phyloP scores from a whole-genome alignment of 2,113 vertebrate genomes.

The Onychorhynchus coronatus region DNA sequence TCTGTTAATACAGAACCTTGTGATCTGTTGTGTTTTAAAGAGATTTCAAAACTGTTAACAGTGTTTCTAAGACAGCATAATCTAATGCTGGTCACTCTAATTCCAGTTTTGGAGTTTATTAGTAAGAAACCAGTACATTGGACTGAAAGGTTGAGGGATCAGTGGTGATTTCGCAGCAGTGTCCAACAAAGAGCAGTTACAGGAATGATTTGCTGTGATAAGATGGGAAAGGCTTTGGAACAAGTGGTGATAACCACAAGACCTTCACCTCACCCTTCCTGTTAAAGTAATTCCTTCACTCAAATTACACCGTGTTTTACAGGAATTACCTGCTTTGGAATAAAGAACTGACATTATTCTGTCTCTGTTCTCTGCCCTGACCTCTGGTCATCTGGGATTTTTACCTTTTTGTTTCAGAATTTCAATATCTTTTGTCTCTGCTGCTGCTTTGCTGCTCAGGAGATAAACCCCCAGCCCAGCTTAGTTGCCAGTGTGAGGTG shows the following conservation, averaged over 20 bases:
- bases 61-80: background rate
- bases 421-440: background rate
- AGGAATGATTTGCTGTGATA: background rate
- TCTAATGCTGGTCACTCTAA: background rate
- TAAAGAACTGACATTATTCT: background rate
- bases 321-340: background rate
- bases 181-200: background rate
- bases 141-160: background rate
- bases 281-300: background rate
- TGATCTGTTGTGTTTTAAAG: background rate
- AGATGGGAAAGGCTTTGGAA: background rate
- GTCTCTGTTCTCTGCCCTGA: background rate
- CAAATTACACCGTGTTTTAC: background rate
- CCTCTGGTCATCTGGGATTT: background rate
- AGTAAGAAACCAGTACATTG: background rate
- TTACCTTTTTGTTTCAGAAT: background rate
- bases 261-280: background rate
- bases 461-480: background rate
- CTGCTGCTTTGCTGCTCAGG: background rate
- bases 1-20: background rate
- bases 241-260: background rate
- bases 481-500: background rate
- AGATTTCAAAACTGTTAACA: background rate
- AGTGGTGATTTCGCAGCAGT: background rate
- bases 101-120: background rate